Evolutionary conservation across 2,113 vertebrate species (phyloP).

Genomic region (Calidris pugnax): DNA sequence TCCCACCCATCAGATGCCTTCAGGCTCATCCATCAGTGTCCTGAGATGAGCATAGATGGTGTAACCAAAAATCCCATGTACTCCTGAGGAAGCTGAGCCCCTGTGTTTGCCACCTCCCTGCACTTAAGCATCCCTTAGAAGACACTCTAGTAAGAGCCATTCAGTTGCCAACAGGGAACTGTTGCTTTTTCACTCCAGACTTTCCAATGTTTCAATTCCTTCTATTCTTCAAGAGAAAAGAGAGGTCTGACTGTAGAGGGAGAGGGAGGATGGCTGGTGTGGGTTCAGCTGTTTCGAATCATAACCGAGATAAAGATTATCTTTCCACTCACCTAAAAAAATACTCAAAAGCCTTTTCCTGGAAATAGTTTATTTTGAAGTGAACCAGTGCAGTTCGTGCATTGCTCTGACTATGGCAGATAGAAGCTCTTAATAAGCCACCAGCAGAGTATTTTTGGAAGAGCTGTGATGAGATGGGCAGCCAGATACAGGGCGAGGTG

Average conservation of each 20-base stretch:
- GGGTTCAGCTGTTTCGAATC: neutral
- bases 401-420: neutral
- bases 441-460: neutral
- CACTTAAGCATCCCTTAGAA: neutral
- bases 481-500: neutral
- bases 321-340: neutral
- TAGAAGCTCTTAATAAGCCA: neutral
- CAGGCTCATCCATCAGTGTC: neutral
- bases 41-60: fast-evolving
- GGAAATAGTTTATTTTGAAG: neutral
- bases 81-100: neutral
- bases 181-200: neutral
- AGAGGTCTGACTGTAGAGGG: neutral
- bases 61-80: neutral
- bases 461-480: neutral
- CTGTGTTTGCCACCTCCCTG: neutral
- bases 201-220: neutral
- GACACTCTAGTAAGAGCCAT: neutral
- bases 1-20: neutral
- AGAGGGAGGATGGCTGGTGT: neutral
- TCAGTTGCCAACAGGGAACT: neutral
- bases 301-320: neutral
- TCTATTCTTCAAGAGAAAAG: neutral
- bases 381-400: neutral
- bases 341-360: neutral